Evolutionary conservation across 2,888 invertebrate genomes (phyloP).

Genomic region (Nephrotoma appendiculata): DNA sequence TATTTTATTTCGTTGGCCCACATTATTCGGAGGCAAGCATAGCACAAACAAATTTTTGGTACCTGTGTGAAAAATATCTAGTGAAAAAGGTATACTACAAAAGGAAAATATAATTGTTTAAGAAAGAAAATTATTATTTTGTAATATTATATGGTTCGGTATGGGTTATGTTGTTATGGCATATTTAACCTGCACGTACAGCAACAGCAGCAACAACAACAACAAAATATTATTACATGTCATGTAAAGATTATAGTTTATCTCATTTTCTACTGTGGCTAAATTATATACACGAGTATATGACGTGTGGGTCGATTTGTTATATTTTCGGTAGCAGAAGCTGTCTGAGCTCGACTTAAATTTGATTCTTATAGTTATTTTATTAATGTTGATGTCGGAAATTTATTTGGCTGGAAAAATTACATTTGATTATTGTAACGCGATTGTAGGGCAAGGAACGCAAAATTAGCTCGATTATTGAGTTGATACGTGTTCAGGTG

Average conservation of each 20-base stretch:
- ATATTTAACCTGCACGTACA: background rate
- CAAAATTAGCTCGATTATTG: too few species aligned
- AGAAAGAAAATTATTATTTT: background rate
- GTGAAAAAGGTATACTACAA: background rate
- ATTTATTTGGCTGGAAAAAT: too few species aligned
- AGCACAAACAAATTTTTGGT: background rate
- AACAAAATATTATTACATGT: background rate
- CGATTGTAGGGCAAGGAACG: too few species aligned
- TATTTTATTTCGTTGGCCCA: background rate
- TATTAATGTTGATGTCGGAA: too few species aligned
- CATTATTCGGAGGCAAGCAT: background rate
- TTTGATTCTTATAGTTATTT: too few species aligned
- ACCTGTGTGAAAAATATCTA: background rate
- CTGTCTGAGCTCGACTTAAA: too few species aligned
- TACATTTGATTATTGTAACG: too few species aligned
- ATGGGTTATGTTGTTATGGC: background rate
- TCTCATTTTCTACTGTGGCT: background rate
- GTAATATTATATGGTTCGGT: background rate
- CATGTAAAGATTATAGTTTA: background rate
- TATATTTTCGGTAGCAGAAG: too few species aligned
- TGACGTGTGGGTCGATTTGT: too few species aligned
- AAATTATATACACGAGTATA: too few species aligned
- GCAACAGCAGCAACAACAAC: background rate
- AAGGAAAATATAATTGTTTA: background rate
- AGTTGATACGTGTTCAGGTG: too few species aligned